phyloP scores from a whole-genome alignment of 53 echinoderm and acorn worm genomes.

The Paracentrotus lividus region DNA sequence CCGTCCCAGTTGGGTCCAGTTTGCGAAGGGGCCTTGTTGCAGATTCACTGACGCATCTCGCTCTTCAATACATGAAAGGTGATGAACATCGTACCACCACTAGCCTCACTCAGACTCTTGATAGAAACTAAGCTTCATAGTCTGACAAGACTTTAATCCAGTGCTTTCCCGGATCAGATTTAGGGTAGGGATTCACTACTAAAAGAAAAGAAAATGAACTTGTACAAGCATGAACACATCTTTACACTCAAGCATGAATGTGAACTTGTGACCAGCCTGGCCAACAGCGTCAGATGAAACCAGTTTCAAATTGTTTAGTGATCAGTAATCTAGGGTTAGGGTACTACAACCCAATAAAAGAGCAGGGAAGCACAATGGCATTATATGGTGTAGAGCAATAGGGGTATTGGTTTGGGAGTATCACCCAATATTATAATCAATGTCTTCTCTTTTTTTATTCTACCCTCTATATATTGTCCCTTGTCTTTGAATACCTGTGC shows the following conservation, averaged over 20 bases:
- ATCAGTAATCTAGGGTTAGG: no score
- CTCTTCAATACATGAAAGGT: slow-evolving; percentile 92
- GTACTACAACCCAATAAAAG: no score
- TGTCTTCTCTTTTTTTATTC: no score
- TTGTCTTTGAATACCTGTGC: no score
- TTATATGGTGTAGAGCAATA: neutral
- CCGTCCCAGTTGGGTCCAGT: slow-evolving; percentile 93
- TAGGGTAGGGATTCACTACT: slow-evolving; percentile 82
- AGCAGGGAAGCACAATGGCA: neutral
- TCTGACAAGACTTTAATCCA: slow-evolving; percentile 84
- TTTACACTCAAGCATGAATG: no score
- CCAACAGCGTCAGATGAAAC: no score
- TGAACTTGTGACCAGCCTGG: no score
- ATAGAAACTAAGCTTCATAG: slow-evolving; percentile 89
- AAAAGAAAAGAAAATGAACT: neutral
- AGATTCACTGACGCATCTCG: slow-evolving; percentile 97
- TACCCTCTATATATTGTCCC: no score
- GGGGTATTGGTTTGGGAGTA: neutral
- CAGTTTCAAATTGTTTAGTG: no score
- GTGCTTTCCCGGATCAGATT: slow-evolving; percentile 64
- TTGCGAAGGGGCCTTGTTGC: slow-evolving; percentile 89
- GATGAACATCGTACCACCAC: slow-evolving; percentile 96
- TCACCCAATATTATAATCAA: no score
- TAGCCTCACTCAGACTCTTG: slow-evolving; percentile 91
- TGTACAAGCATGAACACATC: no score